Evolutionary conservation across 2,113 vertebrate genomes (phyloP), one percentile per base, ranked within the genome.

Genomic region (Castor canadensis): DNA sequence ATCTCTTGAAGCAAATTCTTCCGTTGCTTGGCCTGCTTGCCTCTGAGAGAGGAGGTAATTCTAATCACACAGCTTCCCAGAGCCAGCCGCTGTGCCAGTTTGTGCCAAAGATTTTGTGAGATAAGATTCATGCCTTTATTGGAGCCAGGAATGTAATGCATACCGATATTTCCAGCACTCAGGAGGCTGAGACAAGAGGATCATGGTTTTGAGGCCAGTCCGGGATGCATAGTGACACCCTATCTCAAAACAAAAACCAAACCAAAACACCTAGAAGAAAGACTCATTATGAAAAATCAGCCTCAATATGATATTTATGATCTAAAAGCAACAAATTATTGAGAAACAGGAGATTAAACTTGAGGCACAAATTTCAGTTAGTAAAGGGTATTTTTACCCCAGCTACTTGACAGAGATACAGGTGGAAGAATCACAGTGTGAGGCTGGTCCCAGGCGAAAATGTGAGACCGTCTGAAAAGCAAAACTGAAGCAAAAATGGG

Each of bases 1-100:
- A 76, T 96, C 94, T 86, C 77, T 97, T 83, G 82, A 52, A 73
- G 38, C 71, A 93, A 95, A 12, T 97, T 93, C 54, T 96, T 73
- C 91, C 95, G 83, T 32, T 89, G 47, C 86, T 97, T 72, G 9
- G 35, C 24, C 94, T 60, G 73, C 88, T 91, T 69, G 47, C 64
- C 60, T 60, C 28, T 20, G 43, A 90, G 69, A 47, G 94, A 62
- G 71, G 72, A 79, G 73, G 69, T 54, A 32, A 12, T 87, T n/a
- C 32, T 12, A 35, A 80, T n/a, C 9, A 24, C 54, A 22, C 10
- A 9, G 0, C 9, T 35, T 71, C 62, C 28, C 64, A 40, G 43
- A 6, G 28, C 92, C 72, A 43, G 67, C 67, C 30, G 38, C 58
- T 56, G 24, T 22, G 81, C 10, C 1, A 16, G 32, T 89, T 67